Percentiles rank a stretch among this genome's conserved stretches.
These are phyloP conservation scores for Aradophagus sp. DNA, from an alignment of 1,140 invertebrate species.

Conservation along the genomic window DNA sequence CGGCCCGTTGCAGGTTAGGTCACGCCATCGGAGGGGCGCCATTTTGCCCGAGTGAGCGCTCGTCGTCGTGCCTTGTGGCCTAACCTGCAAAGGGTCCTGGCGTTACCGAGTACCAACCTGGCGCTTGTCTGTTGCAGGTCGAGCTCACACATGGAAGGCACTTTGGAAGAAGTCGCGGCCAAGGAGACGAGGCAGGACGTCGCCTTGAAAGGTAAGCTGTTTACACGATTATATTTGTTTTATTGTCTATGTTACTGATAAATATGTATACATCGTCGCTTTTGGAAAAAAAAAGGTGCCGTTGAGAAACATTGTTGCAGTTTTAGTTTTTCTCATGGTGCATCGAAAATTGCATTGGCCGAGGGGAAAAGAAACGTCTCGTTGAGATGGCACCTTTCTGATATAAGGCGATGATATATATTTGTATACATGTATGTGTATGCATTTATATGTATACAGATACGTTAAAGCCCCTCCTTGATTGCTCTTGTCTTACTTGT, in stretches of 20 bases:
- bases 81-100: constrained; percentile 21
- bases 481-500: no score
- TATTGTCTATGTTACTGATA: no score
- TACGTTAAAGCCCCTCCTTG: no score
- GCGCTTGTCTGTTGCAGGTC: constrained; percentile 20
- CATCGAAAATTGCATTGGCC: neutral
- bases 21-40: constrained; percentile 12
- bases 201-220: constrained; percentile 63
- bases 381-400: no score
- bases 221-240: neutral
- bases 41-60: constrained; percentile 10
- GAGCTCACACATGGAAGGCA: constrained; percentile 70
- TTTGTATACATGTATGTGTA: no score
- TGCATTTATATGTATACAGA: no score
- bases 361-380: neutral
- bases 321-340: no score
- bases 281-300: no score
- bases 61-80: constrained; percentile 1
- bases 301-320: no score
- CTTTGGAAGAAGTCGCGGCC: constrained; percentile 68
- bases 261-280: no score
- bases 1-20: constrained; percentile 18
- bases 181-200: constrained; percentile 68
- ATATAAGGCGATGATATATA: no score
- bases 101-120: neutral